phyloP scores from a whole-genome alignment of 2,113 vertebrate genomes.

The Catharus bicknelli region DNA sequence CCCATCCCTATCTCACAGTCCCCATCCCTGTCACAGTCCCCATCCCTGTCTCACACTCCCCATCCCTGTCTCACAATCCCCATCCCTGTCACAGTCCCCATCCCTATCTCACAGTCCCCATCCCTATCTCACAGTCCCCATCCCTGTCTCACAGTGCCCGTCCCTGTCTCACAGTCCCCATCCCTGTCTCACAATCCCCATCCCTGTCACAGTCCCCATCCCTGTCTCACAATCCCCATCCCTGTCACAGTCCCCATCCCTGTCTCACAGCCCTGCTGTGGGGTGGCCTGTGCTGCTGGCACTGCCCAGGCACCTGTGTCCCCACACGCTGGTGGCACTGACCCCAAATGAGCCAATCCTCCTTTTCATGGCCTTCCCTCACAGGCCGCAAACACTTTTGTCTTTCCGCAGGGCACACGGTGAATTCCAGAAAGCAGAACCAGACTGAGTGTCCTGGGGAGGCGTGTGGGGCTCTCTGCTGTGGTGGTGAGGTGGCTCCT shows the following conservation, averaged over 20 bases:
- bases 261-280: accelerated
- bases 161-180: no score
- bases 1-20: no score
- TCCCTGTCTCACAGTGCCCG: no score
- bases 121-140: neutral
- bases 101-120: neutral
- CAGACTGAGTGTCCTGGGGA: accelerated
- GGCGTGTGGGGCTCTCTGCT: accelerated
- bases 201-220: no score
- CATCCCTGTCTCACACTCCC: no score
- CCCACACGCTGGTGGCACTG: accelerated
- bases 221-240: no score
- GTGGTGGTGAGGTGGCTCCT: accelerated
- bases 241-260: no score
- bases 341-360: accelerated
- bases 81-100: accelerated
- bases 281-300: accelerated
- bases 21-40: no score
- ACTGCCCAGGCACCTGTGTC: accelerated
- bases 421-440: neutral
- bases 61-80: no score
- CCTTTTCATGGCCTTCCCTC: neutral
- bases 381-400: neutral
- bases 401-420: neutral
- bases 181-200: no score